These are phyloP conservation scores for Leptopterna dolabrata DNA, from an alignment of 2,888 invertebrate species.

Conservation along the genomic window DNA sequence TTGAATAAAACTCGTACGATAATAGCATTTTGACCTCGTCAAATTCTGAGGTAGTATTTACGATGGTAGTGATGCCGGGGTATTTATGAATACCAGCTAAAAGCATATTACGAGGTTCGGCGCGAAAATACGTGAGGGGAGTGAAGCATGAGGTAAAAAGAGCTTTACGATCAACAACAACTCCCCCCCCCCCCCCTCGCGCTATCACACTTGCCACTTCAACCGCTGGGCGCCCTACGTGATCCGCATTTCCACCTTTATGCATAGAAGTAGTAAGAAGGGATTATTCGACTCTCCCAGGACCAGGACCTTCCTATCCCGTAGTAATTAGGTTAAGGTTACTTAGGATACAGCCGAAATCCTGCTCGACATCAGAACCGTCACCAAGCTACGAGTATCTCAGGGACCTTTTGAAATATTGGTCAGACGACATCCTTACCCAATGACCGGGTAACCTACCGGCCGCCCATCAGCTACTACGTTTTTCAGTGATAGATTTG, in stretches of 20 bases:
- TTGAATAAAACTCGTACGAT: too few species aligned
- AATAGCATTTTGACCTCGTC: too few species aligned
- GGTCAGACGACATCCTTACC: too few species aligned
- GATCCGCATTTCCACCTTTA: neutral
- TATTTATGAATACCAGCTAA: slow-evolving; percentile 1
- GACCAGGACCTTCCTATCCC: neutral
- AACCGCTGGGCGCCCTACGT: neutral
- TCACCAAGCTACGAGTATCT: too few species aligned
- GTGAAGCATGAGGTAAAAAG: neutral
- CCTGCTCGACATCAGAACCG: neutral
- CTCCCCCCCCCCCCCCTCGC: too few species aligned
- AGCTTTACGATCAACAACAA: neutral
- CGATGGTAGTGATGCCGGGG: too few species aligned
- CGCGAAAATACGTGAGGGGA: neutral
- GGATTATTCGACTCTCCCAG: neutral
- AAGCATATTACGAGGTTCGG: neutral
- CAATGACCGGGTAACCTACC: too few species aligned
- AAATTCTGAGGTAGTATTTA: too few species aligned
- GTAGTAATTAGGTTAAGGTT: neutral
- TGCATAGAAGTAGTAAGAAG: neutral
- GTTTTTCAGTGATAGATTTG: too few species aligned
- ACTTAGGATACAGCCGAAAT: neutral
- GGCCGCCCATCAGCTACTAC: too few species aligned
- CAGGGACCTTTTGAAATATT: too few species aligned
- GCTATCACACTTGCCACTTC: too few species aligned